Conservation (phyloP, 2,797 vertebrate species). For the Jordanella pulchra region DNA sequence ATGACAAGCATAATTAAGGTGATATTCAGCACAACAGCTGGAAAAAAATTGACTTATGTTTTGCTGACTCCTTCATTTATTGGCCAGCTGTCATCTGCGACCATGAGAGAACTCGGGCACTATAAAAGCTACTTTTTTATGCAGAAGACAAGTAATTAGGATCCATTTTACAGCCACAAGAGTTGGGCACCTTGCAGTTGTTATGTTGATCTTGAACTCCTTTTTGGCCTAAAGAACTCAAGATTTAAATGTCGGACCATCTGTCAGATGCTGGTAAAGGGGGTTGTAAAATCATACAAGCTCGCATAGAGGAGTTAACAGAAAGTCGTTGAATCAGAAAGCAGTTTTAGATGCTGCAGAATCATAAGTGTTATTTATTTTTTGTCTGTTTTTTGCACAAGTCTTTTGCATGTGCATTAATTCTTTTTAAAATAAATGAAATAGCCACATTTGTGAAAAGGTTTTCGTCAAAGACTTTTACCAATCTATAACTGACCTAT, state of each 20-base stretch:
- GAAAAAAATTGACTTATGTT: not conserved
- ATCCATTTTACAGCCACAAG: not conserved
- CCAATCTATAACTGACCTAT: not conserved
- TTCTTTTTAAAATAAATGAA: not conserved
- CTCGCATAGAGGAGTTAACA: not conserved
- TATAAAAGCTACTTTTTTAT: not conserved
- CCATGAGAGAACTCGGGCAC: not conserved
- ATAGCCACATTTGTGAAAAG: not conserved
- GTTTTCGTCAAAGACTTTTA: not conserved
- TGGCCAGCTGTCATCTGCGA: constrained; percentile 8
- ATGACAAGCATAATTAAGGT: constrained; percentile 4
- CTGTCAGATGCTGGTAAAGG: not conserved
- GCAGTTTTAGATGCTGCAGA: not conserved
- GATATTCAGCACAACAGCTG: constrained; percentile 1
- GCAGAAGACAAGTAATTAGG: not conserved
- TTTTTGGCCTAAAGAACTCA: not conserved
- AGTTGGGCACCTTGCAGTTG: not conserved
- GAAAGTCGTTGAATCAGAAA: not conserved
- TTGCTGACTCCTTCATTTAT: not conserved
- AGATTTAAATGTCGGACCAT: not conserved
- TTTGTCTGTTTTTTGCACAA: not conserved
- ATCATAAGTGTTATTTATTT: not conserved
- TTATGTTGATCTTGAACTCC: not conserved
- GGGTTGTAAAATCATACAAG: not conserved
- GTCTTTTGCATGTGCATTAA: not conserved